Conservation (phyloP, 2,113 vertebrate genomes). For the Microtus pennsylvanicus region DNA sequence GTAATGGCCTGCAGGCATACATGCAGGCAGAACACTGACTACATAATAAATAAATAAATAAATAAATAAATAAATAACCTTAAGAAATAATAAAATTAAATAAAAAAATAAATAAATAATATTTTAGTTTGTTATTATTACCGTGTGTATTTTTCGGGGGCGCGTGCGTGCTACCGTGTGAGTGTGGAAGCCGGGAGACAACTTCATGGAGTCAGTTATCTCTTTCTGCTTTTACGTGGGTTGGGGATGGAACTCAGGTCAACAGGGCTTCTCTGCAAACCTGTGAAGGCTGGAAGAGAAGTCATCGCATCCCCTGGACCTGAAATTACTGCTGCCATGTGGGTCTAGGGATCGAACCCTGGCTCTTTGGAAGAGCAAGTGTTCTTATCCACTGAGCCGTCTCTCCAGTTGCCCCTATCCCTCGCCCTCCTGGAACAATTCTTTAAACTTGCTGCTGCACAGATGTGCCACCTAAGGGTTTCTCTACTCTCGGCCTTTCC, state of each 20-base stretch:
- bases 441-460: neutral
- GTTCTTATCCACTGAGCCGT: neutral
- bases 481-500: neutral
- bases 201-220: neutral
- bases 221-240: neutral
- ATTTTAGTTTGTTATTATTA: neutral
- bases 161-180: neutral
- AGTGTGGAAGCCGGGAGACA: neutral
- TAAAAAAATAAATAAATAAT: too few species aligned
- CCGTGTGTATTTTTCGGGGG: neutral
- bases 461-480: neutral
- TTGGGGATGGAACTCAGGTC: too few species aligned
- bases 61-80: too few species aligned
- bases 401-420: too few species aligned
- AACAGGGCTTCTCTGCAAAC: neutral
- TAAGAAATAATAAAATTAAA: too few species aligned
- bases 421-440: neutral
- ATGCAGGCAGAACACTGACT: too few species aligned
- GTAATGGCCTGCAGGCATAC: too few species aligned
- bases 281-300: neutral
- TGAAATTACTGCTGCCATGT: neutral
- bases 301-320: neutral
- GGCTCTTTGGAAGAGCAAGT: neutral
- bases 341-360: neutral
- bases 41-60: too few species aligned